phyloP scores from a whole-genome alignment of 2,797 vertebrate genomes.

The Pseudocheirus occidentalis region DNA sequence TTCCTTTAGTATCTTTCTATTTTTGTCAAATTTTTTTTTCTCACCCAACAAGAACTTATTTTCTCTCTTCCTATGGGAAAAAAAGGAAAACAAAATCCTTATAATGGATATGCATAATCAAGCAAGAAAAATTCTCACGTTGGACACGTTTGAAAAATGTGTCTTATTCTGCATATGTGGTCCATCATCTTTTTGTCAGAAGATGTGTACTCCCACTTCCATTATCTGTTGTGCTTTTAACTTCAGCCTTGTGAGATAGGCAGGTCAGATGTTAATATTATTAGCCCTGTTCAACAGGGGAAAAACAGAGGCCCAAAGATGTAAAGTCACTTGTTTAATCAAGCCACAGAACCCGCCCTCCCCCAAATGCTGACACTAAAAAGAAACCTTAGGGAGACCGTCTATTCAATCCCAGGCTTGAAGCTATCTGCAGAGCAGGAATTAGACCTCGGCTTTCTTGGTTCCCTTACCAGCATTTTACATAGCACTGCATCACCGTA shows the following conservation, averaged over 20 bases:
- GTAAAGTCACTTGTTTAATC: background rate
- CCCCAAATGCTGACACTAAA: background rate
- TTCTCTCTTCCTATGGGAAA: background rate
- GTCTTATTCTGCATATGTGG: background rate
- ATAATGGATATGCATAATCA: background rate
- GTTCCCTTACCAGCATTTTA: background rate
- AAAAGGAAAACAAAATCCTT: background rate
- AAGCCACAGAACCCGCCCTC: background rate
- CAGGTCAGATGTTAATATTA: background rate
- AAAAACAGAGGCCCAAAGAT: background rate
- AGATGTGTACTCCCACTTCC: background rate
- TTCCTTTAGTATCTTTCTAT: background rate
- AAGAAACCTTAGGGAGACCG: background rate
- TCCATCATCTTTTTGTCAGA: background rate
- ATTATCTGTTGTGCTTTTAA: background rate
- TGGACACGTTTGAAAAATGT: background rate
- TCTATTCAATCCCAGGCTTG: background rate
- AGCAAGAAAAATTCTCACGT: background rate
- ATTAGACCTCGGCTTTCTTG: background rate
- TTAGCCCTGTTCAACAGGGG: background rate
- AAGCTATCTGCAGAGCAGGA: background rate
- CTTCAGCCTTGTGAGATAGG: background rate
- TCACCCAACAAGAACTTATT: background rate
- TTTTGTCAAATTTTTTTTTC: background rate
- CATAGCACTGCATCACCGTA: fast-evolving